These are phyloP conservation scores for Astatotilapia flaviijosephi DNA, from an alignment of 2,113 vertebrate species.

Conservation along the genomic window DNA sequence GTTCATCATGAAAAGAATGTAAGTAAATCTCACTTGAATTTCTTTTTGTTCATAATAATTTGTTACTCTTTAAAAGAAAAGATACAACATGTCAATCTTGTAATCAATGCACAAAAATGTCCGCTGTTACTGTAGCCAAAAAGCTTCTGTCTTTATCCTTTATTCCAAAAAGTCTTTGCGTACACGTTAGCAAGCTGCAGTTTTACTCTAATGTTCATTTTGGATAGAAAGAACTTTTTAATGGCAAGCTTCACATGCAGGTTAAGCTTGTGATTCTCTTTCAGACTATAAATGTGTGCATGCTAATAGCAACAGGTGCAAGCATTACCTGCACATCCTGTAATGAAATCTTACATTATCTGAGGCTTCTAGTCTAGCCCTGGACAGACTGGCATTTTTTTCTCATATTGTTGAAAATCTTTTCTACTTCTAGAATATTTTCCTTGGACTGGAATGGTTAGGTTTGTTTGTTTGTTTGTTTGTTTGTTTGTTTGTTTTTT, in stretches of 20 bases:
- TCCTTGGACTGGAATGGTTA: background rate
- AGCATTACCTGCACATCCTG: background rate
- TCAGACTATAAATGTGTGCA: background rate
- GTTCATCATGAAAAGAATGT: background rate
- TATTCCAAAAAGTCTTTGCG: background rate
- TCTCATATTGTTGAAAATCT: background rate
- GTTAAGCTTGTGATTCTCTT: rapidly evolving
- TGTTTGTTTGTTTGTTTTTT: too few species aligned
- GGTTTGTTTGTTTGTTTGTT: too few species aligned
- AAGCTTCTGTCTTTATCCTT: background rate
- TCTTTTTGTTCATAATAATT: rapidly evolving
- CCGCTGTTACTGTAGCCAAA: rapidly evolving
- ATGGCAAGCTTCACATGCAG: background rate
- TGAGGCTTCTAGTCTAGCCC: background rate
- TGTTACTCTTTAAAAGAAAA: background rate
- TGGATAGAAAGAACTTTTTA: background rate
- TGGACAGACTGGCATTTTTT: background rate
- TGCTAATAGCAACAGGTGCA: background rate
- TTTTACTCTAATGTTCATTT: background rate
- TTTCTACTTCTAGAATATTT: background rate
- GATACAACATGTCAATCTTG: background rate
- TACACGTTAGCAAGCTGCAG: background rate
- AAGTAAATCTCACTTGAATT: background rate
- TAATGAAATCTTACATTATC: background rate
- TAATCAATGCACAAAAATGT: background rate